Percentiles rank a stretch among this genome's conserved stretches.
phyloP scores from a whole-genome alignment of 1,140 invertebrate genomes.

The Odontomachus brunneus region DNA sequence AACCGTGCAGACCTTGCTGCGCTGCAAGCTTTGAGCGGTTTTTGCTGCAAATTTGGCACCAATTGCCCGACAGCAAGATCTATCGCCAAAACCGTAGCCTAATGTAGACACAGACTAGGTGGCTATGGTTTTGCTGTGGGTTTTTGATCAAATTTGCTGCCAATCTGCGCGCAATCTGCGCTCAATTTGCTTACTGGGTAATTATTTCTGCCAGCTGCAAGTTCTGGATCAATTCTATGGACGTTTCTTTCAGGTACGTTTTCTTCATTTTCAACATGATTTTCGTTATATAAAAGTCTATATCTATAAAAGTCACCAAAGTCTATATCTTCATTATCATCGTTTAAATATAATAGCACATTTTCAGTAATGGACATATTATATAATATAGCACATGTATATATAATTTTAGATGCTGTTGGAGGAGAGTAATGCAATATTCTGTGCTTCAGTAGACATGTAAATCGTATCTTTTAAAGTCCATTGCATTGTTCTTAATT shows the following conservation, averaged over 20 bases:
- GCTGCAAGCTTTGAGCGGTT: no score
- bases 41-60: no score
- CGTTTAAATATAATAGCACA: background rate
- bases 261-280: background rate
- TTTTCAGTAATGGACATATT: slow-evolving; percentile 18
- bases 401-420: slow-evolving; percentile 33
- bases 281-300: background rate
- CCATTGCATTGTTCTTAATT: slow-evolving; percentile 1
- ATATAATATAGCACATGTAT: slow-evolving; percentile 20
- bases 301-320: no score
- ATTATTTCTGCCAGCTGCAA: background rate
- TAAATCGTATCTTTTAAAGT: slow-evolving; percentile 78
- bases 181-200: no score
- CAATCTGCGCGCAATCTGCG: no score
- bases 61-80: no score
- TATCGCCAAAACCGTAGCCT: no score
- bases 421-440: slow-evolving; percentile 4
- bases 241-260: slow-evolving; percentile 5
- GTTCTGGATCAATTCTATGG: background rate
- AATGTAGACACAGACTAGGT: no score
- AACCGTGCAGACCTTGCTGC: no score
- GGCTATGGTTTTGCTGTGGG: no score
- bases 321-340: background rate
- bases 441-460: slow-evolving; percentile 68
- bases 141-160: no score